Evolutionary conservation across 2,797 vertebrate genomes (phyloP), one percentile per base, ranked within the genome.

Genomic region (Huso huso): DNA sequence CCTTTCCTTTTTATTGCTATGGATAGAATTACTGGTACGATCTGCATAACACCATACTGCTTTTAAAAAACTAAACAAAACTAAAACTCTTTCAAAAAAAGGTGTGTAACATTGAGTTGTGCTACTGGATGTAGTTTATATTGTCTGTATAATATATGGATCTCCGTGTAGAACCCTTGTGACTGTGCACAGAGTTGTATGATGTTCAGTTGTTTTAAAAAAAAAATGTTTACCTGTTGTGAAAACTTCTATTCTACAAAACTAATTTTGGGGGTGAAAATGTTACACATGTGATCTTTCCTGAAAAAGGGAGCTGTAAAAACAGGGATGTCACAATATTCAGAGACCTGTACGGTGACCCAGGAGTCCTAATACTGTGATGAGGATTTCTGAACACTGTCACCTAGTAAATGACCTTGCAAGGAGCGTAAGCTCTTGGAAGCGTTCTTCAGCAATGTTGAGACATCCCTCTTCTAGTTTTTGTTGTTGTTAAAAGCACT

Each of bases 121-220:
- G 88, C 90, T 83, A 69, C 83, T 87, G 70, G 82, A 72, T 84
- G 84, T 91, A 83, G 85, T 88, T 90, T 88, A 89, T 89, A 82
- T 89, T 82, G 90, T 91, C 87, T 86, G 80, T 87, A 84, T 86
- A 81, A 84, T 90, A 85, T 87, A 87, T 77, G 82, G 86, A 87
- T 84, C 82, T 83, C 86, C 81, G 70, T 73, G 82, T 88, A 83
- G 87, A 85, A 86, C 51, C 66, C 67, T 82, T 86, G 88, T 92
- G 83, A 84, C 85, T 88, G 88, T 91, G 87, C 86, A 88, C 90
- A 89, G 70, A 81, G 83, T 78, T 86, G 87, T 89, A 86, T 87
- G 77, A 78, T 82, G 74, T 83, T 80, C 77, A 84, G 85, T 83
- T 80, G 78, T 85, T 37, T 37, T 87, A 82, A 77, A 83, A 73